Evolutionary conservation across 2,797 vertebrate species (phyloP), one percentile per base, ranked within the genome.

Genomic region (Pangasius larnaudii): DNA sequence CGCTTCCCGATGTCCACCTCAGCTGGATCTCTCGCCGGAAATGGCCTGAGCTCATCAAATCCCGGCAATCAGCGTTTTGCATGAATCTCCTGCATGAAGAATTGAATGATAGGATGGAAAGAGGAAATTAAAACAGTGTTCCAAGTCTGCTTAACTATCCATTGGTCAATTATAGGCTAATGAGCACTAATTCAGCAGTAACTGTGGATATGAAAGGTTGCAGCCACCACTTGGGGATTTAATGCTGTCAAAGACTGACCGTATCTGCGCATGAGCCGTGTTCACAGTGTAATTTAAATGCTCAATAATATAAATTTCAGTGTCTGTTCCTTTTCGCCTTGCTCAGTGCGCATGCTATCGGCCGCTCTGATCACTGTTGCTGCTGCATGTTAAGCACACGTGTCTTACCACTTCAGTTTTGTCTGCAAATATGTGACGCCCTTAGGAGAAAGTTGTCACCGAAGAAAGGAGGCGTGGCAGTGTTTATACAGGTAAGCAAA

Each of bases 221-320:
- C 33, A 51, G 56, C 46, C 7, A 9, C 36, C 1, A 1, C 53
- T 42, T 61, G n/a, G 46, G 24, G 61, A 18, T 82, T 82, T 82
- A 61, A 27, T 74, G 39, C 39, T 46, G 71, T 74, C 71, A 22
- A 8, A 71, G 69, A 18, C 22, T 33, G 30, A 56, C 22, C 0
- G 30, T 19, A 10, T 58, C 74, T 4, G 30, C 19, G 39, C 58
- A 39, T 18, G 14, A 51, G n/a, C 16, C 9, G 30, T 61, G 74
- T 89, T 85, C 85, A 24, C 27, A 14, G 63, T 16, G 63, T 33
- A 5, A 33, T 67, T 67, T 3, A 61, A 22, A 72, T 30, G 6
- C n/a, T n/a, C 6, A 18, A 8, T 78, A 89, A 86, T 61, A 84
- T 77, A 89, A 85, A 78, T 75, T 87, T 89, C 71, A 89, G 74